Evolutionary conservation across 2,113 vertebrate genomes (phyloP), one percentile per base, ranked within the genome.

Genomic region (Callorhinus ursinus): DNA sequence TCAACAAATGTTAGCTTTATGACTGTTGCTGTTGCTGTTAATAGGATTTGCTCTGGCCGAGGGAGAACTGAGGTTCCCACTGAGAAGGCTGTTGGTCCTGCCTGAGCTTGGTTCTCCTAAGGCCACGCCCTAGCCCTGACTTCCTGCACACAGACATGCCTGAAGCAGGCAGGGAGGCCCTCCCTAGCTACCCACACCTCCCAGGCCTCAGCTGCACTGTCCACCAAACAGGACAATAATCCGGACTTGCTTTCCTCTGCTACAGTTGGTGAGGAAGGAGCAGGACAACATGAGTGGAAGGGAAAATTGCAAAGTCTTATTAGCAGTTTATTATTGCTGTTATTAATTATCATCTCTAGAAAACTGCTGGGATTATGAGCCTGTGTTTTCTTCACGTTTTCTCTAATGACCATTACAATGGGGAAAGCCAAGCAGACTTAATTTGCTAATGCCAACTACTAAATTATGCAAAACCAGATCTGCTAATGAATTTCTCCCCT

Each of bases 391-490:
- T 26, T 59, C 59, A 65, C 1, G 0, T 31, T 86, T 55, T 95
- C 71, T 83, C 86, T 61, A 42, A 89, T 46, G 74, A 33, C 97
- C 67, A 72, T 79, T 42, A n/a, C 67, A 59, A 72, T 0, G 88
- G 39, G 67, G 46, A 89, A 79, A 11, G 31, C 90, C 96, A 61
- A 31, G 53, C 80, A 51, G 53, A 91, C 89, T 96, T 88, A 96
- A 92, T 10, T 69, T 79, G 76, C 42, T 97, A 92, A 96, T 51
- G 63, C 93, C 28, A 26, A n/a, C 49, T 7, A 72, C 94, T 72
- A 79, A 83, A 93, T 96, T 61, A 93, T 55, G 51, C 74, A 81
- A 93, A 95, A 74, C 67, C 42, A 80, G 77, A 83, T 63, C 95
- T 85, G 69, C 88, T 95, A 42, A 80, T 84, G 88, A 94, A 61